These are phyloP conservation scores for Danaus chrysippus DNA, from an alignment of 2,888 invertebrate genomes.

Conservation along the genomic window DNA sequence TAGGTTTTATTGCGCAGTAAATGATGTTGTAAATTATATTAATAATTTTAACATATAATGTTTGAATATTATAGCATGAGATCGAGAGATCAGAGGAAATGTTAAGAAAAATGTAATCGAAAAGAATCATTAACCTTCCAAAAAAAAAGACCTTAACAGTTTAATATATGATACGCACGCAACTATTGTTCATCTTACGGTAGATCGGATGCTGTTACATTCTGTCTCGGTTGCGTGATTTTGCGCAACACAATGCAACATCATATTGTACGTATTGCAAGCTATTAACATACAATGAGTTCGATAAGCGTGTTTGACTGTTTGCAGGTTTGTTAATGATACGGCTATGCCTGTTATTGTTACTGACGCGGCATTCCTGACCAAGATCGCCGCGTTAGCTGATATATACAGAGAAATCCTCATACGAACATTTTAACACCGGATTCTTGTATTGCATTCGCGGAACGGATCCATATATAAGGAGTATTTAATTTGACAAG, in stretches of 20 bases:
- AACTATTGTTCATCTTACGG: slow-evolving; percentile 20
- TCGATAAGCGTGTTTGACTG: slow-evolving; percentile 49
- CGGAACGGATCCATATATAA: too few species aligned
- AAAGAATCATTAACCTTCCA: too few species aligned
- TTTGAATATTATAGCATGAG: too few species aligned
- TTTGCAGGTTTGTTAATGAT: slow-evolving; percentile 35
- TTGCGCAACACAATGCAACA: slow-evolving; percentile 54
- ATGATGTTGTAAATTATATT: too few species aligned
- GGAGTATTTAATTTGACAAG: too few species aligned
- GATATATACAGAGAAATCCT: slow-evolving; percentile 1
- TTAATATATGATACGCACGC: slow-evolving; percentile 1
- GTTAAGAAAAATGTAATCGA: too few species aligned
- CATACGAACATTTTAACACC: too few species aligned
- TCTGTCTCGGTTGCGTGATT: slow-evolving; percentile 48
- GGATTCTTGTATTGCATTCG: too few species aligned
- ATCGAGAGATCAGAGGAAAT: too few species aligned
- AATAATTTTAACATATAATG: too few species aligned
- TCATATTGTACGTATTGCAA: slow-evolving; percentile 58
- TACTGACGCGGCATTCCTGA: slow-evolving; percentile 24
- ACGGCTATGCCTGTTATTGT: slow-evolving; percentile 23
- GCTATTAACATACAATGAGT: slow-evolving; percentile 67
- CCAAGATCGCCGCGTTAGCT: slow-evolving; percentile 14
- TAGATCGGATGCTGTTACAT: slow-evolving; percentile 36
- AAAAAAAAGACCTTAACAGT: not conserved
- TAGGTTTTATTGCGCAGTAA: too few species aligned